Evolutionary conservation across 2,113 vertebrate genomes (phyloP), one percentile per base, ranked within the genome.

Genomic region (Seriola rivoliana): DNA sequence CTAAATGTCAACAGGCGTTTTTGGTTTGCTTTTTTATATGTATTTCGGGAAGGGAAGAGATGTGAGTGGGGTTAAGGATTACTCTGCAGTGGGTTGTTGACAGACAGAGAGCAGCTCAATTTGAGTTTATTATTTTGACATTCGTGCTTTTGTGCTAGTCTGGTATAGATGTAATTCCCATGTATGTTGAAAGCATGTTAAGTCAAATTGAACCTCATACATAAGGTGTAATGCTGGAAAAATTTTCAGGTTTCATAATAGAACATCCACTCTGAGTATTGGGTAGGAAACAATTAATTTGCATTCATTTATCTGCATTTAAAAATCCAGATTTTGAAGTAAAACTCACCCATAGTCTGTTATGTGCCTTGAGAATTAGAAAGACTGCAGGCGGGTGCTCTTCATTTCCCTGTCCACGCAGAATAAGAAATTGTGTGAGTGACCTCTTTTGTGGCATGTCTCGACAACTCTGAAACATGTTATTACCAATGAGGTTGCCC

Each of bases 401-500:
- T 50, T 52, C 42, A 75, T 75, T 69, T 38, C 36, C 13, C 58
- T 55, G 55, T n/a, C 63, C 12, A 52, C 81, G n/a, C 34, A 36
- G 34, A 64, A 23, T 42, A 64, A 55, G 1, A 75, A 11, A 65
- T 21, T 70, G 13, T 55, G 23, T 32, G 14, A 21, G 34, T 65
- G 70, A 84, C 40, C 70, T 78, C 71, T 72, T 64, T 50, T 25
- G 40, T 71, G 8, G 14, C 69, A 64, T 80, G 69, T 73, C 68
- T 57, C 59, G 14, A 84, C 85, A 74, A 40, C n/a, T 73, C 34
- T 64, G 25, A 63, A 67, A 76, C 58, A 81, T 77, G 67, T 74
- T 71, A 25, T 60, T 42, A 55, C 25, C 55, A 83, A 81, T 83
- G 83, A 79, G 67, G 63, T 77, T 66, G 10, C 21, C 38, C 46